These are phyloP conservation scores for Baryphthengus martii DNA, from an alignment of 2,113 vertebrate genomes.

Conservation along the genomic window DNA sequence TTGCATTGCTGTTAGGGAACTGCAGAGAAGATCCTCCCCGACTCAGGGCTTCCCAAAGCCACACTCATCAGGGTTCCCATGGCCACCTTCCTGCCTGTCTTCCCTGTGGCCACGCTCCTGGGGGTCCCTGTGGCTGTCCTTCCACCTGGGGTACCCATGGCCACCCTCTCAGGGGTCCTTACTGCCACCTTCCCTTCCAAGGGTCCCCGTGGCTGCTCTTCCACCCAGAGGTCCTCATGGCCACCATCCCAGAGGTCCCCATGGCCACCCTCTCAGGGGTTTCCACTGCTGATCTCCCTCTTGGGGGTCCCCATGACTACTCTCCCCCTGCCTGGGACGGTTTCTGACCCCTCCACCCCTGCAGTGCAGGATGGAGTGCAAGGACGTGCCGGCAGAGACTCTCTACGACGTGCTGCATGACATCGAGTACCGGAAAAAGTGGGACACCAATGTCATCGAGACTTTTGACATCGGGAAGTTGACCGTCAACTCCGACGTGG, in stretches of 20 bases:
- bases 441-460: constrained; percentile 95
- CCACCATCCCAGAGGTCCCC: background rate
- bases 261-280: background rate
- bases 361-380: constrained; percentile 91
- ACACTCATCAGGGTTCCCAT: background rate
- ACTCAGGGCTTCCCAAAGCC: too few species aligned
- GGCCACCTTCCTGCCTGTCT: background rate
- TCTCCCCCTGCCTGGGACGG: background rate
- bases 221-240: background rate
- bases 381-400: constrained; percentile 83
- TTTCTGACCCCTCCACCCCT: background rate
- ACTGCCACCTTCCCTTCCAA: background rate
- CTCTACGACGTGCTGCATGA: constrained; percentile 96
- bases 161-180: background rate
- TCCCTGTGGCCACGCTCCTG: too few species aligned
- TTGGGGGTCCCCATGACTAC: background rate
- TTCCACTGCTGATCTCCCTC: background rate
- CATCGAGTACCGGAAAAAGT: constrained; percentile 89
- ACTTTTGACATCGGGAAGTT: constrained; percentile 95
- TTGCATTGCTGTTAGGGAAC: background rate
- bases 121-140: too few species aligned
- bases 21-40: background rate
- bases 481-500: constrained; percentile 91
- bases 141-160: too few species aligned
- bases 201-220: background rate